Conservation (phyloP, 1,140 invertebrate genomes). For the Cyclargus thomasi region DNA sequence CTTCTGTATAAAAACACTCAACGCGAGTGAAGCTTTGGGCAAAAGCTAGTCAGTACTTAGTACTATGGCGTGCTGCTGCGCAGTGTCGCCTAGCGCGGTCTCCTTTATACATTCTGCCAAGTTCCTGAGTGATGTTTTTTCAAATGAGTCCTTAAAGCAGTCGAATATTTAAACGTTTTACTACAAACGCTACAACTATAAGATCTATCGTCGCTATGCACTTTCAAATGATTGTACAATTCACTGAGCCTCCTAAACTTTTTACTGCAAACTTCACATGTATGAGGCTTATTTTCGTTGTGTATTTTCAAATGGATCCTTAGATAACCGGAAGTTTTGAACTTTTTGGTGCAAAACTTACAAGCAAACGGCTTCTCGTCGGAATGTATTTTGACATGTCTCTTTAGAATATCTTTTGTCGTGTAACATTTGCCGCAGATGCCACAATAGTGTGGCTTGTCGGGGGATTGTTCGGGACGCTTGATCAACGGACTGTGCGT, state of each 20-base stretch:
- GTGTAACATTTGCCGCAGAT: too few species aligned
- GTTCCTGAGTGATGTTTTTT: too few species aligned
- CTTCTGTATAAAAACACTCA: too few species aligned
- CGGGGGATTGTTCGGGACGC: not conserved
- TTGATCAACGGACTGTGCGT: not conserved
- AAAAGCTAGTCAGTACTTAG: too few species aligned
- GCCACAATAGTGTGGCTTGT: not conserved
- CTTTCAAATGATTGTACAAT: not conserved
- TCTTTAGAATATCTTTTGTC: not conserved
- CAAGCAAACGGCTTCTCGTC: not conserved
- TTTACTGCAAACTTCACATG: not conserved
- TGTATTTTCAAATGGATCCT: not conserved
- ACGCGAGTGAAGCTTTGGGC: too few species aligned
- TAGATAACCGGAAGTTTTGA: not conserved
- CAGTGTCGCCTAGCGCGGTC: too few species aligned
- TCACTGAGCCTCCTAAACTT: conserved; percentile 41
- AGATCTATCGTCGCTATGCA: not conserved
- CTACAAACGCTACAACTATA: not conserved
- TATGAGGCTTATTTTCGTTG: not conserved
- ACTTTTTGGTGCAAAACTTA: not conserved
- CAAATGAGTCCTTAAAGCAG: too few species aligned
- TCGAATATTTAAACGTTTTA: not conserved
- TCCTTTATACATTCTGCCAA: too few species aligned
- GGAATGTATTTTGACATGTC: not conserved
- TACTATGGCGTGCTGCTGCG: too few species aligned